phyloP scores from a whole-genome alignment of 1,140 invertebrate species.

The Lordiphosa collinella region DNA sequence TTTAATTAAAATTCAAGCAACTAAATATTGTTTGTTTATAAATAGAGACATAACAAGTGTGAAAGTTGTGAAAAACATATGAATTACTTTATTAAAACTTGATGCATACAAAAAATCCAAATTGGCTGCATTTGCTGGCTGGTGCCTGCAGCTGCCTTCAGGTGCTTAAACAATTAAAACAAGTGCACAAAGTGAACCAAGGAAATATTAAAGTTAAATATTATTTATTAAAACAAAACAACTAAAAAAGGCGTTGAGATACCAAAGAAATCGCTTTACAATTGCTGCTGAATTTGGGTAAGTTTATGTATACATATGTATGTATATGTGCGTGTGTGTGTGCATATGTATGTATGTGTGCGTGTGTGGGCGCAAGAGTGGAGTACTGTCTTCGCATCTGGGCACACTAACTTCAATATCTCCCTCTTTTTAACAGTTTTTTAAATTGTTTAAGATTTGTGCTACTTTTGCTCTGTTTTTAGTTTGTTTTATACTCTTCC shows the following conservation, averaged over 20 bases:
- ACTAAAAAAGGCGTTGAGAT: neutral
- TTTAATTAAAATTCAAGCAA: neutral
- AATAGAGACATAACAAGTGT: too few relatives aligned
- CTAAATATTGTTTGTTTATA: neutral
- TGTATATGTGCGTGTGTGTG: neutral
- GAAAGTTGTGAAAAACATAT: too few relatives aligned
- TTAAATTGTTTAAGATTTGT: neutral
- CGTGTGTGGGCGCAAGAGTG: too few relatives aligned
- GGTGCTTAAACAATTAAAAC: neutral
- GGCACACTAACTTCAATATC: neutral
- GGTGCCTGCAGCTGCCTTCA: too few relatives aligned
- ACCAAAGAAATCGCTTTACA: neutral
- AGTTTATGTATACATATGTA: neutral
- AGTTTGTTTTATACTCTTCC: neutral
- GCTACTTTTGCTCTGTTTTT: too few relatives aligned
- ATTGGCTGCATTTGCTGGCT: too few relatives aligned
- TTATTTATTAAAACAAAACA: neutral
- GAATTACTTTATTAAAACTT: too few relatives aligned
- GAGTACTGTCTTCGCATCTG: too few relatives aligned
- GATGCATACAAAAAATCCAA: neutral
- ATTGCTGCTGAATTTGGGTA: neutral
- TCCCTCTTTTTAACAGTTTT: neutral
- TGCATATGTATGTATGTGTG: neutral
- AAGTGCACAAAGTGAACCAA: too few relatives aligned
- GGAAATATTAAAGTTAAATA: neutral